A percentile compares a stretch with the other conserved stretches of the same genome.
phyloP scores from a whole-genome alignment of 2,113 vertebrate species.

The Lepus timidus region DNA sequence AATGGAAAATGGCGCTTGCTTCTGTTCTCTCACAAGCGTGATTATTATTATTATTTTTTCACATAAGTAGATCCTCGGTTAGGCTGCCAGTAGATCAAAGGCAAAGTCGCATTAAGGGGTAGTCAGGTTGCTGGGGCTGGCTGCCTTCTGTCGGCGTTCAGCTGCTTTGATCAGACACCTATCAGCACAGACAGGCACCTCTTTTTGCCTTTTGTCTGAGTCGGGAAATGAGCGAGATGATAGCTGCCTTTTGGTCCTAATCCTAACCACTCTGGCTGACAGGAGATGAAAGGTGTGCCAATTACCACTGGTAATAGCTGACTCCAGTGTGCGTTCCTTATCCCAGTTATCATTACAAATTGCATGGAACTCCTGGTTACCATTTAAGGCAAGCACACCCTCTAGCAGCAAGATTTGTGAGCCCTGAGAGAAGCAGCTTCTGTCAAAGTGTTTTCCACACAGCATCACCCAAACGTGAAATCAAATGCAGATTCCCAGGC shows the following conservation, averaged over 20 bases:
- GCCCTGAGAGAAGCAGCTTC: background rate
- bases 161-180: slow-evolving; percentile 95
- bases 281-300: slow-evolving; percentile 95
- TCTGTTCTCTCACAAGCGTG: slow-evolving; percentile 74
- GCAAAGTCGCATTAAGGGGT: slow-evolving; percentile 88
- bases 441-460: slow-evolving; percentile 15
- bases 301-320: slow-evolving; percentile 93
- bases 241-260: slow-evolving; percentile 92
- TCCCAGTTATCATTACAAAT: slow-evolving; percentile 84
- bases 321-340: slow-evolving; percentile 83
- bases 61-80: slow-evolving; percentile 89
- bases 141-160: slow-evolving; percentile 89
- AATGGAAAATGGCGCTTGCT: slow-evolving; percentile 63
- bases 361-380: slow-evolving; percentile 59
- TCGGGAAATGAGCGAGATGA: slow-evolving; percentile 93
- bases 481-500: background rate
- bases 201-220: slow-evolving; percentile 92
- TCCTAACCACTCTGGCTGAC: slow-evolving; percentile 90
- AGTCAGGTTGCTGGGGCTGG: slow-evolving; percentile 90
- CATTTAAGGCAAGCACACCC: slow-evolving; percentile 58
- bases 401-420: background rate
- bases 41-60: slow-evolving; percentile 83
- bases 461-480: background rate
- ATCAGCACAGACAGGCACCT: slow-evolving; percentile 91
- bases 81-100: slow-evolving; percentile 93